Evolutionary conservation across 2,113 vertebrate genomes (phyloP), one percentile per base, ranked within the genome.

Genomic region (Gymnocephalus cernua): DNA sequence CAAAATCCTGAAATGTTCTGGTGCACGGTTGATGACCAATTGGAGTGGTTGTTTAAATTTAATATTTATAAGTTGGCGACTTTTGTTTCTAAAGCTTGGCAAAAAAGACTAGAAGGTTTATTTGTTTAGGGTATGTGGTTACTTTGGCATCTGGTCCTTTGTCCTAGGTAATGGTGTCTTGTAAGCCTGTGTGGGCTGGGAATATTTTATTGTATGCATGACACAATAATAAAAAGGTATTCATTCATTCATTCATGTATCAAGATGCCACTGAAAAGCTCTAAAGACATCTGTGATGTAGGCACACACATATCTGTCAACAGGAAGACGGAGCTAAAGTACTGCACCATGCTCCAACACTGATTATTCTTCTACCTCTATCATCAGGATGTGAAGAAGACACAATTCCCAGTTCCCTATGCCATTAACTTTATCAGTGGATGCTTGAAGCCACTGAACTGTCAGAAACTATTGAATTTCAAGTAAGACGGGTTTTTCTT

Each of bases 401-500:
- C 41, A 23, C 73, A 72, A 18, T 76, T 54, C 79, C 63, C 70
- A 67, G 47, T n/a, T 69, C 68, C 62, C 61, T 6, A 0, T 45
- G 58, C 59, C 64, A 48, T 79, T 62, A 74, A 35, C 62, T 79
- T 77, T 59, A 74, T 65, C 68, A 56, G 21, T 48, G 57, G 56
- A 48, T 59, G 25, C 65, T 41, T 35, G 29, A 32, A 67, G 56
- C 48, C 29, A 61, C 75, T 47, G 50, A 79, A 66, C 64, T 76
- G 77, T 81, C 82, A 81, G 62, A 68, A 64, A 45, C 72, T 53
- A 57, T 51, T 53, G 41, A 38, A 82, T 61, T 80, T 27, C 10
- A 15, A 32, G 19, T 2, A 54, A 51, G 15, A 21, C 13, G 7
- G 8, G 10, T 41, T 70, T 79, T 70, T 76, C 74, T 69, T 4